Evolutionary conservation across 2,888 invertebrate species (phyloP).

Genomic region (Teinopalpus imperialis): DNA sequence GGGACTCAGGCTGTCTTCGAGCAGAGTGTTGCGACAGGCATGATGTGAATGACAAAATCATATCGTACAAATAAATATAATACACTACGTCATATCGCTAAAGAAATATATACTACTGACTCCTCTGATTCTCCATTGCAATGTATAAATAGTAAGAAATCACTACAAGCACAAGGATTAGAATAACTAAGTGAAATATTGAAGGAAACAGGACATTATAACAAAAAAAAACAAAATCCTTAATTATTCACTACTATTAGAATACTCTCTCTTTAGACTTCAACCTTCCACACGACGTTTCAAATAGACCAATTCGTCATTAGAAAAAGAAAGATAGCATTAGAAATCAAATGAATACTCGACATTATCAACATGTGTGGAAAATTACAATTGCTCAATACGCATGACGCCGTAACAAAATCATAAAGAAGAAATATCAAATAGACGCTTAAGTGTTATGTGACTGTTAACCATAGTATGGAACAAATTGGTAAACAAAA

Average conservation of each 20-base stretch:
- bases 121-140: constrained; percentile 65
- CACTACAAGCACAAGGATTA: constrained; percentile 67
- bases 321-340: background rate
- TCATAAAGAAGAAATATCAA: constrained; percentile 38
- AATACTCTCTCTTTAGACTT: constrained; percentile 60
- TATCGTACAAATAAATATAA: constrained; percentile 56
- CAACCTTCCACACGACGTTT: constrained; percentile 57
- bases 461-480: constrained; percentile 38
- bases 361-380: constrained; percentile 45
- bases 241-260: constrained; percentile 48
- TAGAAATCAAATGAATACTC: background rate
- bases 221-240: constrained; percentile 23
- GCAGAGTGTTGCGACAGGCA: constrained; percentile 56
- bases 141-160: constrained; percentile 53
- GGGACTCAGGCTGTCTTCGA: constrained; percentile 60
- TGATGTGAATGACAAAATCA: constrained; percentile 61
- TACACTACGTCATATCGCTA: constrained; percentile 65
- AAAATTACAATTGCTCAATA: constrained; percentile 49
- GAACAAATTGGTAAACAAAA: constrained; percentile 50
- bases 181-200: constrained; percentile 47
- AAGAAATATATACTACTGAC: constrained; percentile 56
- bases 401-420: constrained; percentile 63
- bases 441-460: constrained; percentile 48
- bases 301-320: background rate
- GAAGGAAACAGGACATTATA: constrained; percentile 66